A percentile compares a stretch with the other conserved stretches of the same genome.
phyloP scores from a whole-genome alignment of 1,140 invertebrate genomes.

The Aphidius ervi region DNA sequence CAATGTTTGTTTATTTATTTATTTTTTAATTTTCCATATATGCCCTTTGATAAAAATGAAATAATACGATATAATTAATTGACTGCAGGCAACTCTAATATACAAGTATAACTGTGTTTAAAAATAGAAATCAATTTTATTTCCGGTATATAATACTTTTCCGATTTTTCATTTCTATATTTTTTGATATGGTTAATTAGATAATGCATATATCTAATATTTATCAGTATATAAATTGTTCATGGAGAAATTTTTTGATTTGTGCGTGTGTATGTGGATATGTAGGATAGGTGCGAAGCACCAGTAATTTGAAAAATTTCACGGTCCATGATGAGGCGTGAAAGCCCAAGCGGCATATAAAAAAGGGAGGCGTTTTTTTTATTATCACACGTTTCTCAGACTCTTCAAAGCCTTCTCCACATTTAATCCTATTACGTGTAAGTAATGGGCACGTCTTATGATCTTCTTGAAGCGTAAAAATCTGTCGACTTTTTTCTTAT shows the following conservation, averaged over 20 bases:
- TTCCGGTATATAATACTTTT: too few relatives aligned
- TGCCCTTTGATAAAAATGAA: too few relatives aligned
- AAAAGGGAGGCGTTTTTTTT: neutral
- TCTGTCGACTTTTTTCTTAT: neutral
- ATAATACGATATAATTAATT: too few relatives aligned
- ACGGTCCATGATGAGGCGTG: slow-evolving; percentile 6
- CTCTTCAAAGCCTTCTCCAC: neutral
- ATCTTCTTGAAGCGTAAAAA: neutral
- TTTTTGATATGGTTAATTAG: neutral
- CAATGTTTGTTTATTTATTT: too few relatives aligned
- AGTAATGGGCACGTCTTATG: neutral
- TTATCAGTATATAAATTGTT: neutral
- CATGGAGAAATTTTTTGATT: neutral
- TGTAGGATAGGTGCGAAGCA: neutral
- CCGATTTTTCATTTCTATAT: too few relatives aligned
- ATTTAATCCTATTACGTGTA: neutral
- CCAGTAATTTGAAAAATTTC: slow-evolving; percentile 8
- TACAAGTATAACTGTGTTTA: too few relatives aligned
- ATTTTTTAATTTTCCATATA: too few relatives aligned
- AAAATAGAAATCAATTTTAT: too few relatives aligned
- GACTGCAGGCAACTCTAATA: too few relatives aligned
- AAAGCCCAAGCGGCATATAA: neutral
- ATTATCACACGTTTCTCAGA: neutral
- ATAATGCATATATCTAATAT: neutral
- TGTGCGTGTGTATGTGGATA: neutral